phyloP scores from a whole-genome alignment of 1,140 invertebrate species.

The Papilio helenus region DNA sequence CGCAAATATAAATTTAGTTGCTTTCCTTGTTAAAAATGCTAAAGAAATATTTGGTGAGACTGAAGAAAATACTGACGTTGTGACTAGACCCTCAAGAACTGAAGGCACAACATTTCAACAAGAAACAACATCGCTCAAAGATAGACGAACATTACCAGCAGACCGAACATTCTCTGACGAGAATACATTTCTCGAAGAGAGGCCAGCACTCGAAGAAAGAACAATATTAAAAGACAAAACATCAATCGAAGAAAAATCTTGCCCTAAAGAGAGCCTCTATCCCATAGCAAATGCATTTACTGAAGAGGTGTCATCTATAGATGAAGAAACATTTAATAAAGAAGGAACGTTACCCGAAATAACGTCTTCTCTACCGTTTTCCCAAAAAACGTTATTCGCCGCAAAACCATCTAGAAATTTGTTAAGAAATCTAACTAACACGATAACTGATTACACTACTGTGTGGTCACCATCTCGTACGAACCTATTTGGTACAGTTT shows the following conservation, averaged over 20 bases:
- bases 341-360: background rate
- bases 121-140: conserved; percentile 1
- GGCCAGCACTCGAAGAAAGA: background rate
- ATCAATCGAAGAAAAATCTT: background rate
- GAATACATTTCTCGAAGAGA: background rate
- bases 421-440: background rate
- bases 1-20: conserved; percentile 53
- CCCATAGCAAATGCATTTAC: background rate
- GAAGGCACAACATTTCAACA: conserved; percentile 18
- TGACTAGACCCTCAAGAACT: background rate
- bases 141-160: background rate
- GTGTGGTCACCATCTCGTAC: background rate
- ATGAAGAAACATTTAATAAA: background rate
- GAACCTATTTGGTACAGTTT: background rate
- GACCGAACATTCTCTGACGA: background rate
- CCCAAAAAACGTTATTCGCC: background rate
- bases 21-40: conserved; percentile 61
- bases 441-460: background rate
- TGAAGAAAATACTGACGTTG: conserved; percentile 35
- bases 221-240: background rate
- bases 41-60: conserved; percentile 59
- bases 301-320: background rate
- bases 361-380: background rate
- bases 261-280: background rate
- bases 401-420: background rate